Percentiles rank a stretch among this genome's conserved stretches.
Conservation (phyloP, 1,140 invertebrate genomes). For the Caerostris extrusa region DNA sequence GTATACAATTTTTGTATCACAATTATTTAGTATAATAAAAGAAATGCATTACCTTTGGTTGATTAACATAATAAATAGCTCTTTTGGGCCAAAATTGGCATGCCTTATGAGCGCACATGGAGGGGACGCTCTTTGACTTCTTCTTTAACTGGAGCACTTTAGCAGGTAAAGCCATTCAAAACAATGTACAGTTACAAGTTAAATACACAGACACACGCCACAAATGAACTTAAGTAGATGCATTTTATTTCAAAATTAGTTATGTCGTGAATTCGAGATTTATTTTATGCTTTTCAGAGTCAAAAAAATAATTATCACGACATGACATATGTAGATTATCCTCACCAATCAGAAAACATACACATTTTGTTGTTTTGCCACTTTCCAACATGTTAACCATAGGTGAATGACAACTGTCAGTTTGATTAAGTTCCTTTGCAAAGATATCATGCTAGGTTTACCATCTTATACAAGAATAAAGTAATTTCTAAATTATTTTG, state of each 20-base stretch:
- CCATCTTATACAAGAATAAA: no score
- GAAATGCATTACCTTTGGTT: conserved; percentile 65
- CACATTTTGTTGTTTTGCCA: background rate
- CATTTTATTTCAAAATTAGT: background rate
- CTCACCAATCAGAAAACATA: background rate
- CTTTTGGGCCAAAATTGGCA: conserved; percentile 78
- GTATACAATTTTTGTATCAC: background rate
- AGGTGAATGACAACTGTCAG: background rate
- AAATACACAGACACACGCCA: background rate
- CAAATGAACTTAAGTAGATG: background rate
- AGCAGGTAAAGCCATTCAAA: conserved; percentile 70
- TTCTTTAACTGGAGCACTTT: conserved; percentile 68
- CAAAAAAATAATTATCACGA: background rate
- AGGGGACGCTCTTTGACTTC: conserved; percentile 74
- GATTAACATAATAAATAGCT: conserved; percentile 75
- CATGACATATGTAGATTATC: background rate
- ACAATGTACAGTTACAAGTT: conserved; percentile 2
- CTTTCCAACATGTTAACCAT: background rate
- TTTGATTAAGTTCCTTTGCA: background rate
- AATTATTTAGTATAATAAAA: background rate
- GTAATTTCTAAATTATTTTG: no score
- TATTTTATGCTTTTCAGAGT: background rate
- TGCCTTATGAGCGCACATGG: conserved; percentile 53
- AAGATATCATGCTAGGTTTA: background rate
- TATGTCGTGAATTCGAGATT: background rate